Percentiles rank a stretch among this genome's conserved stretches.
Evolutionary conservation across 1,140 invertebrate genomes (phyloP).

Genomic region (Potamilus streckersoni): DNA sequence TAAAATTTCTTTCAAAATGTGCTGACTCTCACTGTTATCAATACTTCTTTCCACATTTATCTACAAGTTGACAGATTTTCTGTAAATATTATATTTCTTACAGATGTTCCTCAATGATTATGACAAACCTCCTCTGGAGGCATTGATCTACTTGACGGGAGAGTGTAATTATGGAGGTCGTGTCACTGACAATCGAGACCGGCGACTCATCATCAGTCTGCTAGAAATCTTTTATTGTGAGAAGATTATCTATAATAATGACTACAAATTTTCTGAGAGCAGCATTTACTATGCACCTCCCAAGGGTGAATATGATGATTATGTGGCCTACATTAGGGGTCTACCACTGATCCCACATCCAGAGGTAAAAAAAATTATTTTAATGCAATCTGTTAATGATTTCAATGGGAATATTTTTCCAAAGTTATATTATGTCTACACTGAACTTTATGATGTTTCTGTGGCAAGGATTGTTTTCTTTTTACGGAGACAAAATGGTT

Average conservation of each 20-base stretch:
- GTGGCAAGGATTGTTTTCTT: too few species aligned
- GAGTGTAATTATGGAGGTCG: constrained; percentile 69
- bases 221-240: constrained; percentile 60
- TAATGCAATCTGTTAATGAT: too few species aligned
- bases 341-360: constrained; percentile 70
- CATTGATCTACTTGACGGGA: constrained; percentile 65
- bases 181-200: constrained; percentile 66
- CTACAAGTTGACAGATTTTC: background rate
- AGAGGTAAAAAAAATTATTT: constrained; percentile 49
- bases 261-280: constrained; percentile 73
- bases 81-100: constrained; percentile 14
- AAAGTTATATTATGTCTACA: too few species aligned
- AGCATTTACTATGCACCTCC: constrained; percentile 80
- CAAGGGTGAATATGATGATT: constrained; percentile 77
- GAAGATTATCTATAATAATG: constrained; percentile 71
- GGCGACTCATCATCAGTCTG: constrained; percentile 64
- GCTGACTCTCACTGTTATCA: too few species aligned
- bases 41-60: too few species aligned
- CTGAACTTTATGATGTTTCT: too few species aligned
- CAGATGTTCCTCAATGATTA: constrained; percentile 69
- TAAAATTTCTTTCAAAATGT: too few species aligned
- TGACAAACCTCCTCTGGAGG: constrained; percentile 62
- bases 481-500: too few species aligned
- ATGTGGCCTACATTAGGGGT: constrained; percentile 79
- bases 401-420: too few species aligned